A percentile compares a stretch with the other conserved stretches of the same genome.
Conservation (phyloP, 2,888 invertebrate genomes). For the Chrysomela aeneicollis region DNA sequence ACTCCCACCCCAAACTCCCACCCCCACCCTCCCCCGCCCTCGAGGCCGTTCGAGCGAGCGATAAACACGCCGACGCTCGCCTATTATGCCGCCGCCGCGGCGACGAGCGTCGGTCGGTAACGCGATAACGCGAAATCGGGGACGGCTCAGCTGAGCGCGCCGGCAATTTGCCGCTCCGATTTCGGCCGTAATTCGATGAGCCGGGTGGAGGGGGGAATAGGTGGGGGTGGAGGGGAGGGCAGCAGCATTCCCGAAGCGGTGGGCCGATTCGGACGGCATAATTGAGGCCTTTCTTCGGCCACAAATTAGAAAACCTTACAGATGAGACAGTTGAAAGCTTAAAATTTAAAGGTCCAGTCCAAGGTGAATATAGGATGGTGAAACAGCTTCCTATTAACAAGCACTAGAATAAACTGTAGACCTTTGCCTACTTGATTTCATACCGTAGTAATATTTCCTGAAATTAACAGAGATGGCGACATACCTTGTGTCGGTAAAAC, state of each 20-base stretch:
- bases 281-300: no score
- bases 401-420: no score
- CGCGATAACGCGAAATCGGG: conserved; percentile 23
- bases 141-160: conserved; percentile 19
- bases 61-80: conserved; percentile 20
- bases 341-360: no score
- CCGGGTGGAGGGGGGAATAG: background rate
- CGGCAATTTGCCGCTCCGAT: conserved; percentile 22
- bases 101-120: background rate
- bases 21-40: conserved; percentile 5
- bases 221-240: background rate
- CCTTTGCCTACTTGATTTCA: no score
- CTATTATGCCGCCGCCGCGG: conserved; percentile 17
- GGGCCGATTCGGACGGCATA: no score
- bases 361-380: no score
- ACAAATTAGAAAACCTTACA: no score
- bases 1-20: conserved; percentile 4
- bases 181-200: conserved; percentile 18
- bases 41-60: conserved; percentile 18
- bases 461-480: no score
- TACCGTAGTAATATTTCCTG: no score
- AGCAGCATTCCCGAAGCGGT: background rate
- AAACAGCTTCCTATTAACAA: no score
- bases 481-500: no score
- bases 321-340: no score